Evolutionary conservation across 1,140 invertebrate species (phyloP).

Genomic region (Trialeurodes vaporariorum): DNA sequence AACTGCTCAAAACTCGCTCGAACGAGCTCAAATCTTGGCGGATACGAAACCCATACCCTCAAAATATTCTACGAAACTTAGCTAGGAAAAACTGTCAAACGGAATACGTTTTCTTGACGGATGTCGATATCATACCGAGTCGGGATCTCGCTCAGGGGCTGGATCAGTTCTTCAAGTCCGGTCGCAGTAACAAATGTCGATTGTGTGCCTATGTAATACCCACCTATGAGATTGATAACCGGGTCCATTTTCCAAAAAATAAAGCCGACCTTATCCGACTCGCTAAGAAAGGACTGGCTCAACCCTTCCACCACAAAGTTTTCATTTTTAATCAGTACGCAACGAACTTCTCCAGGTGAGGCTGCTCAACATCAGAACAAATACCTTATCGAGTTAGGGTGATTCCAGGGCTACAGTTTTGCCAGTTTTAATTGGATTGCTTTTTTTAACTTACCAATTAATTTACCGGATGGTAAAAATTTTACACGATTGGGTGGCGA

Average conservation of each 20-base stretch:
- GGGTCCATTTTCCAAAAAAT: constrained; percentile 60
- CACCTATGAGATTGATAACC: constrained; percentile 73
- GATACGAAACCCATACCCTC: constrained; percentile 61
- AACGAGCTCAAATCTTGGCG: constrained; percentile 49
- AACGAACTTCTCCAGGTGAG: constrained; percentile 82
- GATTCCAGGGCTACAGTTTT: too few species aligned
- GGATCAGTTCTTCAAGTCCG: constrained; percentile 54
- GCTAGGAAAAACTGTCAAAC: constrained; percentile 71
- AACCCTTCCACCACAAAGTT: constrained; percentile 85
- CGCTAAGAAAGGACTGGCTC: constrained; percentile 58
- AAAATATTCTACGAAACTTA: constrained; percentile 74
- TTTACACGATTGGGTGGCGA: too few species aligned
- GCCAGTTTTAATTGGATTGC: too few species aligned
- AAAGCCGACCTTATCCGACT: constrained; percentile 64
- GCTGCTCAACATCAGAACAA: too few species aligned
- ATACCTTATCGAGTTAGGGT: too few species aligned
- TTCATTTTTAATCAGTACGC: constrained; percentile 87
- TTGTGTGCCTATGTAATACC: constrained; percentile 83
- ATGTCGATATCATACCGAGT: constrained; percentile 74
- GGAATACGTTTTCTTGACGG: constrained; percentile 65
- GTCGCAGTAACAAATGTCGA: constrained; percentile 18
- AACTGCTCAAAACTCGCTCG: constrained; percentile 39
- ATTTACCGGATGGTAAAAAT: too few species aligned
- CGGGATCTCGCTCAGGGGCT: constrained; percentile 49
- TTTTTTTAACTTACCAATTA: too few species aligned